These are phyloP conservation scores for Junonia oenone DNA, from an alignment of 2,888 invertebrate genomes.

Conservation along the genomic window DNA sequence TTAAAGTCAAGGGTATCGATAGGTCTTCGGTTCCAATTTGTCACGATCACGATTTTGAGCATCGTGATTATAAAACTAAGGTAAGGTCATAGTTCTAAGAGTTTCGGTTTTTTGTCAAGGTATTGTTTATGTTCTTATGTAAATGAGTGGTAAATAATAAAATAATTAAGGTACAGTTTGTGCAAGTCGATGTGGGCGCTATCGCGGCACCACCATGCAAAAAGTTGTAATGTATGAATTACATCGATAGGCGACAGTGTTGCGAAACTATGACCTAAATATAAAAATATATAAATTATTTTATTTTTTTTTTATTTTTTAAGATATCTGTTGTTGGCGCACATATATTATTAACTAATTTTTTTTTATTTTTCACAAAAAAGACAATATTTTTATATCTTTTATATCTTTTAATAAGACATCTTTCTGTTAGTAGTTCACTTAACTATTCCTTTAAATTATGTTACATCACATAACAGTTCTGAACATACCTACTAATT, in stretches of 20 bases:
- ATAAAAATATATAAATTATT: slow-evolving; percentile 18
- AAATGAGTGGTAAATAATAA: neutral
- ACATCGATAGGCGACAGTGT: slow-evolving; percentile 34
- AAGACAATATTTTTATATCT: no score
- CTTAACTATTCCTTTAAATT: no score
- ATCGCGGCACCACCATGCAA: slow-evolving; percentile 26
- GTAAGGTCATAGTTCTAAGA: slow-evolving; percentile 48
- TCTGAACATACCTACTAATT: no score
- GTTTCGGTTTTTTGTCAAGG: slow-evolving; percentile 37
- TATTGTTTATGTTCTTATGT: slow-evolving; percentile 1
- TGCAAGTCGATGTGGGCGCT: slow-evolving; percentile 21
- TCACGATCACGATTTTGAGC: slow-evolving; percentile 62
- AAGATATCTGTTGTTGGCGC: no score
- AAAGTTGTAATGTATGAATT: slow-evolving; percentile 18
- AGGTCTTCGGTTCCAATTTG: slow-evolving; percentile 60
- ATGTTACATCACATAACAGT: no score
- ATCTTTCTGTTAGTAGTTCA: no score
- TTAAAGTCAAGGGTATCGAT: slow-evolving; percentile 65
- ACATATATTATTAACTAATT: no score
- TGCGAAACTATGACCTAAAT: slow-evolving; percentile 38
- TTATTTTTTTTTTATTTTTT: neutral
- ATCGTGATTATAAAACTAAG: slow-evolving; percentile 38
- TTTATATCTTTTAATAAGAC: no score
- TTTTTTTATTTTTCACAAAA: no score
- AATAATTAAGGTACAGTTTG: neutral